A percentile compares a stretch with the other conserved stretches of the same genome.
Evolutionary conservation across 2,797 vertebrate species (phyloP).

Genomic region (Falco columbarius): DNA sequence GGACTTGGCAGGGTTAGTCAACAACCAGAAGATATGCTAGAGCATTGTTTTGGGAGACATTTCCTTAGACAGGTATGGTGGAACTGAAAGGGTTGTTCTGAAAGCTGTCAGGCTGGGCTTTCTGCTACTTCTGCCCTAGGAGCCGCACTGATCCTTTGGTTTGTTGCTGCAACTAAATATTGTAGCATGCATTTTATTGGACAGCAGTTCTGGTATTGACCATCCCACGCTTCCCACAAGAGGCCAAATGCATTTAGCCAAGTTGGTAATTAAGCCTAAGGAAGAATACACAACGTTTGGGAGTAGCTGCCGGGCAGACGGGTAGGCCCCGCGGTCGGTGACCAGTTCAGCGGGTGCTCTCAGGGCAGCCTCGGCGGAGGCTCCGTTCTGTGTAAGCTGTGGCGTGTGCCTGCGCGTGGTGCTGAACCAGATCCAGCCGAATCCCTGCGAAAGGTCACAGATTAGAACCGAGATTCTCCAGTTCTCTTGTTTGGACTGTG

Average conservation of each 20-base stretch:
- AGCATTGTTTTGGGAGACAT: not conserved
- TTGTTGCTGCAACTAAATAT: not conserved
- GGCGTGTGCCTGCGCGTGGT: constrained; percentile 50
- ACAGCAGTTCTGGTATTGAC: not conserved
- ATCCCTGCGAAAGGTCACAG: constrained; percentile 48
- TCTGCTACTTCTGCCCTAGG: not conserved
- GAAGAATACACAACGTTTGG: not conserved
- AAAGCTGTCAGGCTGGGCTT: not conserved
- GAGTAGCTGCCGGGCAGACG: not conserved
- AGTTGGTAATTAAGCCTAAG: not conserved
- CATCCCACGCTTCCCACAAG: not conserved
- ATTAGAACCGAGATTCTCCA: constrained; percentile 44
- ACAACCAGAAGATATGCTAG: not conserved
- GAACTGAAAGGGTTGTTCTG: not conserved
- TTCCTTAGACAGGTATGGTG: not conserved
- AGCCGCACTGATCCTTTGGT: not conserved
- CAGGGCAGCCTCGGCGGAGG: not conserved
- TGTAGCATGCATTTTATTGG: not conserved
- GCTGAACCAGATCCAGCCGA: constrained; percentile 54
- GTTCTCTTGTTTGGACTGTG: constrained; percentile 49
- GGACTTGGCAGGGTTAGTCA: not conserved
- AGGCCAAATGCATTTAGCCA: not conserved
- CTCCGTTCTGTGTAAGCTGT: not conserved
- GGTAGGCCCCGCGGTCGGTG: not conserved
- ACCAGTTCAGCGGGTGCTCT: not conserved